Evolutionary conservation across 2,113 vertebrate genomes (phyloP).

Genomic region (Phyllostomus discolor): DNA sequence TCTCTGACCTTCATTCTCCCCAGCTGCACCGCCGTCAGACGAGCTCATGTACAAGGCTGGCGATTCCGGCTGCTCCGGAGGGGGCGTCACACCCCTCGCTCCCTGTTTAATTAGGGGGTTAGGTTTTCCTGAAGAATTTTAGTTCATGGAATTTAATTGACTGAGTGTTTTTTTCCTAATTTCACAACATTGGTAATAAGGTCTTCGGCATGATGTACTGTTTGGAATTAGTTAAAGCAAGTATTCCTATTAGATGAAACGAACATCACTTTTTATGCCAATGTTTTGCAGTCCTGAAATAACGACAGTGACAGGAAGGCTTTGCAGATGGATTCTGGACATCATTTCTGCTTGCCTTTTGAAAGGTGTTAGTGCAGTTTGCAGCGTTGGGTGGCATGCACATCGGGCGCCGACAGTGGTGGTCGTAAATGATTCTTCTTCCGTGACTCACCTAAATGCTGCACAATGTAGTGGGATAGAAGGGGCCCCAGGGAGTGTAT

Average conservation of each 20-base stretch:
- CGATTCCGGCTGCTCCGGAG: not conserved
- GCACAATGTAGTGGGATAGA: not conserved
- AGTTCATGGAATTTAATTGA: not conserved
- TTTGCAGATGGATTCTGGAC: not conserved
- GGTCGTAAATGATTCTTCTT: not conserved
- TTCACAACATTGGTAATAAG: not conserved
- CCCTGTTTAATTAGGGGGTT: not conserved
- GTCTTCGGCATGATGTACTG: not conserved
- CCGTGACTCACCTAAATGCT: not conserved
- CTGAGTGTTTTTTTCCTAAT: not conserved
- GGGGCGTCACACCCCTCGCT: too few species aligned
- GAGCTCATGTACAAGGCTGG: not conserved
- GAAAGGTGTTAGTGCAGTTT: not conserved
- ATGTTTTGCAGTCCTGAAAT: not conserved
- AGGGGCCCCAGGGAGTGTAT: rapidly evolving
- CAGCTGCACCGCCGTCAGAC: not conserved
- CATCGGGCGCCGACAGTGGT: rapidly evolving
- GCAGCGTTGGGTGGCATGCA: not conserved
- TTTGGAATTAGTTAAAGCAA: conserved; percentile 12
- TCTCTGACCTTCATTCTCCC: not conserved
- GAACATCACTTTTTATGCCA: not conserved
- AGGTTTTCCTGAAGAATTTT: not conserved
- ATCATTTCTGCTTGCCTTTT: not conserved
- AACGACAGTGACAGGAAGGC: not conserved
- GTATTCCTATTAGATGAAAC: not conserved